Evolutionary conservation across 2,888 invertebrate genomes (phyloP).

Genomic region (Aleiodes alternator): DNA sequence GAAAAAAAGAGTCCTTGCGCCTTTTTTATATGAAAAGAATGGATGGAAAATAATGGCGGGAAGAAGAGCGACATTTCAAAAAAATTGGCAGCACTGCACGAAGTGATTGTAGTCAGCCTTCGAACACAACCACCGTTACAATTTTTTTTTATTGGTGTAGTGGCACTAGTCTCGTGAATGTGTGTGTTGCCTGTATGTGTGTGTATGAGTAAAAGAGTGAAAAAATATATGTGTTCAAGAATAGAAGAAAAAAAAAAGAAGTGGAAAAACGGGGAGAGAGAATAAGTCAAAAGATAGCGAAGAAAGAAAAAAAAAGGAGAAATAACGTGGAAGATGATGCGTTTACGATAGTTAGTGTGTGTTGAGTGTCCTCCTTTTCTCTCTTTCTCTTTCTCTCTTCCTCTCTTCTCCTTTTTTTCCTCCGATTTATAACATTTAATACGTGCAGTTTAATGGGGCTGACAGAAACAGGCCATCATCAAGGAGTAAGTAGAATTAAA

Average conservation of each 20-base stretch:
- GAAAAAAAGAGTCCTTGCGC: not conserved
- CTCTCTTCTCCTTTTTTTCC: constrained; percentile 7
- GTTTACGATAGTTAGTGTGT: constrained; percentile 62
- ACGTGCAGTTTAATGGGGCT: constrained; percentile 11
- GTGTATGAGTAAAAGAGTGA: constrained; percentile 40
- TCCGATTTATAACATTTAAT: constrained; percentile 37
- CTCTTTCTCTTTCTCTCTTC: constrained; percentile 37
- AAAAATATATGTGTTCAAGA: constrained; percentile 27
- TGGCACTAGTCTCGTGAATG: constrained; percentile 43
- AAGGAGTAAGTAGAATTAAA: constrained; percentile 8
- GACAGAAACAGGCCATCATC: not conserved
- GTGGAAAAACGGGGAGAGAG: constrained; percentile 49
- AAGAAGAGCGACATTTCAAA: not conserved
- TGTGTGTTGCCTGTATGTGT: no score
- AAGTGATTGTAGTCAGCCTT: constrained; percentile 39
- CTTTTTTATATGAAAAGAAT: not conserved
- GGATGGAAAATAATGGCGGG: not conserved
- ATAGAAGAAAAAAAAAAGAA: constrained; percentile 43
- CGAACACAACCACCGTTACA: constrained; percentile 64
- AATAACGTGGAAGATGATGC: constrained; percentile 50
- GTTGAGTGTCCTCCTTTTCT: constrained; percentile 56
- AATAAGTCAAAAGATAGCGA: constrained; percentile 50
- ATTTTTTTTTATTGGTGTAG: constrained; percentile 56
- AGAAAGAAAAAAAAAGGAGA: constrained; percentile 36
- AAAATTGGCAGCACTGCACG: constrained; percentile 49